Evolutionary conservation across 37 sponge, comb jelly and placozoan genomes (phyloP), one percentile per base, ranked within the genome.

Genomic region (Corticium candelabrum): DNA sequence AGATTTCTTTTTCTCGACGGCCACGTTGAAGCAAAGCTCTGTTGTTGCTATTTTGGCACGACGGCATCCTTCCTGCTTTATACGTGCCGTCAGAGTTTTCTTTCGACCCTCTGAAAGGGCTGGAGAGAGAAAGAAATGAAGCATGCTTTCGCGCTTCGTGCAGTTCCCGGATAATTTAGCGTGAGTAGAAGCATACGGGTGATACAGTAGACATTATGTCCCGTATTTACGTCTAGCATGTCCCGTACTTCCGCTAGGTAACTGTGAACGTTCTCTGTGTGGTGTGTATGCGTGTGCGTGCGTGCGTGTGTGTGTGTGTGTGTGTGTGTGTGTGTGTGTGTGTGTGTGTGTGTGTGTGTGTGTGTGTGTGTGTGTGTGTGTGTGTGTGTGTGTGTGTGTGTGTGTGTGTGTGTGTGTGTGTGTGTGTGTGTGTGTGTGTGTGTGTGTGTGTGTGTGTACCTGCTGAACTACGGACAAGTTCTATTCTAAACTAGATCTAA

Each of bases 251-350:
- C n/a, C n/a, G 11, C 11, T 43, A 43, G 5, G 56, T 11, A 78
- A 1, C 0, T 3, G 36, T 78, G 36, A 78, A 1, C 33, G 1
- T 1, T 31, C 1, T 34, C 35, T 35, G 33, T 3, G 33, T 41
- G 27, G 77, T 31, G 43, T 40, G 77, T 31, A 40, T 31, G 77
- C 41, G 77, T 40, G 43, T 77, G 77, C 41, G 77, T 77, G 77
- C 41, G 77, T 77, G 77, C 41, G 77, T 40, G 77, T 40, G 77
- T 40, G 77, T 40, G 77, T 77, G 77, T 40, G 43, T 77, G 43
- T 77, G 77, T 40, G 43, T 77, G 77, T 77, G 77, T 77, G 77
- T 31, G 77, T 31, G 50, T 40, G 50, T 40, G 43, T 40, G 50
- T 77, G 77, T 32, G 33, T 77, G 77, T 77, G 77, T 31, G 31